Base-by-base conservation (phyloP, 1,140 invertebrate species). In the Portunus trituberculatus region DNA sequence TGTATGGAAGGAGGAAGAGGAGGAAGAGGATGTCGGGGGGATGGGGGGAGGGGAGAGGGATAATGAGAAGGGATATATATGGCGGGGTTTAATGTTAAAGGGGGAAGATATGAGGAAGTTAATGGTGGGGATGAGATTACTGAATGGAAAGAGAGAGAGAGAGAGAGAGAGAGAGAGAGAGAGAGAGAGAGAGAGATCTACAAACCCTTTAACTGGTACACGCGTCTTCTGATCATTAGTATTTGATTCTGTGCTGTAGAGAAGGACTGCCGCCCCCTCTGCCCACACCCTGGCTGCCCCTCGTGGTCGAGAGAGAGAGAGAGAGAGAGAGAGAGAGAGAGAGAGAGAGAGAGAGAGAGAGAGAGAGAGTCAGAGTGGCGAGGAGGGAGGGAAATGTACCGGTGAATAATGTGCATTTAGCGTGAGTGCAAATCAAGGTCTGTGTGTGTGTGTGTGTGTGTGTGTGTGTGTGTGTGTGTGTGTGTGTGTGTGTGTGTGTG, bases 241-340 rank as follows among this genome's bases (percentile, higher is more conserved):
- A 6, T 39, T 39, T 39, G 39, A 39, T 39, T 6, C 39, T 1
- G 39, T 39, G 39, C 39, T 39, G 39, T 39, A 39, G 6, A 39
- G 39, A 39, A 39, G 39, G 39, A 39, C 39, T 39, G 39, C 39
- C 39, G 39, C 39, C 39, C 39, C 39, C 39, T 39, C 1, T 39
- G 39, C 39, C 39, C 6, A 39, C 39, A 39, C 6, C 6, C 39
- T 39, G 39, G 1, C 39, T 39, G 39, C 39, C 39, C 39, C 39
- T 39, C 39, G 39, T 39, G 39, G 39, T 6, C 39, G 52, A n/a
- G 67, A 76, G 67, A 76, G 67, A 76, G 67, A 76, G 67, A 76
- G 67, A 76, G 67, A 76, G 67, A 76, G 67, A 76, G 67, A 76
- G 67, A 76, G 67, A 76, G 67, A 76, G 67, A 76, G 67, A 76